Evolutionary conservation across 2,113 vertebrate species (phyloP).

Genomic region (Choloepus hoffmanni): DNA sequence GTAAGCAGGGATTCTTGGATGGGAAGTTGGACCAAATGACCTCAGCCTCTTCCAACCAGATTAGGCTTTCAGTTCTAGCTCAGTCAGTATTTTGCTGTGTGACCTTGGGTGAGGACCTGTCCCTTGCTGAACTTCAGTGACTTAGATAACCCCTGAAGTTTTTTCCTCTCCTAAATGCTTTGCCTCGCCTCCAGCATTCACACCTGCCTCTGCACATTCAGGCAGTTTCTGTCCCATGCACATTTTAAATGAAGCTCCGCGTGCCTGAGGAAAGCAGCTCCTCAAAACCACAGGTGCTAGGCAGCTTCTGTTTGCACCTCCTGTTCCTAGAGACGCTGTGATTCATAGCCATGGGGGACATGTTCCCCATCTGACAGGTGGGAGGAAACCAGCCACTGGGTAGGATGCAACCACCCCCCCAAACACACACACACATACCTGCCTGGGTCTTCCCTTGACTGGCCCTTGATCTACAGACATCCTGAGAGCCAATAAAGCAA

Average conservation of each 20-base stretch:
- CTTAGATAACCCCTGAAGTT: not conserved
- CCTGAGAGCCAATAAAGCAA: not conserved
- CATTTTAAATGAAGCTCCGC: not conserved
- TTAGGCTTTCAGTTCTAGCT: not conserved
- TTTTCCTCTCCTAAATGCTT: not conserved
- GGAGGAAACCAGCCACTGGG: not conserved
- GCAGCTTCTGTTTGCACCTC: conserved; percentile 41
- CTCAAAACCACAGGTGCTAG: conserved; percentile 6
- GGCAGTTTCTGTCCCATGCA: not conserved
- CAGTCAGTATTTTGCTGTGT: not conserved
- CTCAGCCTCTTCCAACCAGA: not conserved
- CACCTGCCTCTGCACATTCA: conserved; percentile 32
- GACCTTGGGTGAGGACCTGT: not conserved
- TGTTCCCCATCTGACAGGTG: conserved; percentile 55
- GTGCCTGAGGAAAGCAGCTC: conserved; percentile 6
- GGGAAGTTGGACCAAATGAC: not conserved
- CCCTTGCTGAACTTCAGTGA: not conserved
- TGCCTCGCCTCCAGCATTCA: not conserved
- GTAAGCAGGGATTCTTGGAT: not conserved
- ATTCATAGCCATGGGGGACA: not conserved
- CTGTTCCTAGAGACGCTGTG: conserved; percentile 53
- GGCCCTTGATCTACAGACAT: too few species aligned
- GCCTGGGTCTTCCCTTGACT: not conserved
- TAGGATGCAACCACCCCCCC: not conserved
- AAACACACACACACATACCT: not conserved